These are phyloP conservation scores for Bufo gargarizans DNA, from an alignment of 2,113 vertebrate genomes.

Conservation along the genomic window DNA sequence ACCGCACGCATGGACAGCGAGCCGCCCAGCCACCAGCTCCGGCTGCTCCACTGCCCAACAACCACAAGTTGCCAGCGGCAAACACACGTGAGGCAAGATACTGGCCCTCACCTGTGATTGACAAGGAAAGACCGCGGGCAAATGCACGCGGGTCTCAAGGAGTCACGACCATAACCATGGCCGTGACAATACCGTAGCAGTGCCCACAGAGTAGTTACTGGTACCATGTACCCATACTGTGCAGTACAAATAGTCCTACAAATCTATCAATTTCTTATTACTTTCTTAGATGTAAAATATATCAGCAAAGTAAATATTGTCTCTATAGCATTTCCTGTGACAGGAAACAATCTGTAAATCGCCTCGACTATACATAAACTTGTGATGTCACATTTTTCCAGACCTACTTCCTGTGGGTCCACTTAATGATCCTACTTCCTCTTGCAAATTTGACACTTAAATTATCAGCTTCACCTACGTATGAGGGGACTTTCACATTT, in stretches of 20 bases:
- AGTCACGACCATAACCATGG: no score
- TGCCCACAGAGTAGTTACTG: no score
- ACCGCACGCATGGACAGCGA: no score
- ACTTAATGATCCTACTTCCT: background rate
- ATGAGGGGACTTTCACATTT: constrained; percentile 6
- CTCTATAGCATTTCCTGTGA: background rate
- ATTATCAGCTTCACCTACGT: background rate
- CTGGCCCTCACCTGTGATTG: no score
- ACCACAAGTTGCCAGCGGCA: no score
- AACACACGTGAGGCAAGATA: no score
- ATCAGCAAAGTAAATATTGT: background rate
- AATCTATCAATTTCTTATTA: no score
- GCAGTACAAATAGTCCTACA: background rate
- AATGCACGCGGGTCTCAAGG: no score
- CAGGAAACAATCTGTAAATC: background rate
- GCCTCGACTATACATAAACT: background rate
- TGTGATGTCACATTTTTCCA: background rate
- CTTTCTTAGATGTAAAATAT: background rate
- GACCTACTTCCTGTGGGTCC: constrained; percentile 7
- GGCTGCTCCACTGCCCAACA: no score
- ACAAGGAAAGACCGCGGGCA: no score
- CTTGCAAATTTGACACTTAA: background rate
- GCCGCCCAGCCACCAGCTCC: no score
- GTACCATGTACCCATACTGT: background rate
- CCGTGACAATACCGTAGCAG: no score